phyloP scores from a whole-genome alignment of 1,140 invertebrate genomes.

The Drepana arcuata region DNA sequence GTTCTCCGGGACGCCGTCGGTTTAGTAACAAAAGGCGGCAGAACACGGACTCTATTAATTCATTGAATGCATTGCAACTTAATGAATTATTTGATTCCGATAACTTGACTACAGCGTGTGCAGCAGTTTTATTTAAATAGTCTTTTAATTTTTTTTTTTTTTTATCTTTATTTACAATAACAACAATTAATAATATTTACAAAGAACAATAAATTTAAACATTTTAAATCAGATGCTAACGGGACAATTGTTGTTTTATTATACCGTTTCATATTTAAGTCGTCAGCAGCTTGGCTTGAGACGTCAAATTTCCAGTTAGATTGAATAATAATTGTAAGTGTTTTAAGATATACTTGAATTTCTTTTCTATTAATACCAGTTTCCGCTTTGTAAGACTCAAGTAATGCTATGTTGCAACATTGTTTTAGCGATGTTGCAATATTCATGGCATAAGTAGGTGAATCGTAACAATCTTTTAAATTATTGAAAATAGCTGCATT shows the following conservation, averaged over 20 bases:
- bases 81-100: conserved; percentile 2
- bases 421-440: conserved; percentile 20
- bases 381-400: too few relatives aligned
- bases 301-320: conserved; percentile 13
- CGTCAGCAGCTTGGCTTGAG: conserved; percentile 15
- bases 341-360: too few relatives aligned
- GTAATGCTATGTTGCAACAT: conserved; percentile 22
- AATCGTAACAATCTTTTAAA: conserved; percentile 10
- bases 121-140: conserved; percentile 14
- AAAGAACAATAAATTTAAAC: too few relatives aligned
- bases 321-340: too few relatives aligned
- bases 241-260: conserved; percentile 35
- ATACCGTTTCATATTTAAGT: conserved; percentile 28
- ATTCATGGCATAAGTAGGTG: conserved; percentile 19
- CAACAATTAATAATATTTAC: too few relatives aligned
- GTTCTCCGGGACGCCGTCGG: conserved; percentile 24
- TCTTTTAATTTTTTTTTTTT: conserved; percentile 31
- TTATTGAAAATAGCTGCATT: conserved; percentile 11
- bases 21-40: conserved; percentile 27
- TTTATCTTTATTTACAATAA: too few relatives aligned
- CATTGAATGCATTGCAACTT: conserved; percentile 15
- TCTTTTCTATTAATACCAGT: too few relatives aligned
- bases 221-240: conserved; percentile 29
- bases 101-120: conserved; percentile 7
- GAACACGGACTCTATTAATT: conserved; percentile 22